Conservation (phyloP, 2,113 vertebrate species). For the Tragelaphus imberbis region DNA sequence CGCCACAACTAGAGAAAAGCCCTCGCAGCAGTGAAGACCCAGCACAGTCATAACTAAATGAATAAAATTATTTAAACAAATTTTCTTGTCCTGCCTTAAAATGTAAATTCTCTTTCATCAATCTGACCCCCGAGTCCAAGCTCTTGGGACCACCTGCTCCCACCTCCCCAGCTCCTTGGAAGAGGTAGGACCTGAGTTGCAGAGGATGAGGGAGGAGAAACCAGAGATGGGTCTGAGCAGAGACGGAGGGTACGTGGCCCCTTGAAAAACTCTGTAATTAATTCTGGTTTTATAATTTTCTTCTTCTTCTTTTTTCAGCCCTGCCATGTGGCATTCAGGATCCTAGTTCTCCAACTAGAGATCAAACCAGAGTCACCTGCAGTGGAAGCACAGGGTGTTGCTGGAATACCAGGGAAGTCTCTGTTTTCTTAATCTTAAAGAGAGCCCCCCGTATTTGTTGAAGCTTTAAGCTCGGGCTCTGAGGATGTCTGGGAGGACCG, state of each 20-base stretch:
- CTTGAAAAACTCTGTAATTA: not conserved
- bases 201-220: not conserved
- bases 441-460: not conserved
- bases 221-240: not conserved
- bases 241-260: not conserved
- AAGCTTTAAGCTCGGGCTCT: not conserved
- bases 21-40: not conserved
- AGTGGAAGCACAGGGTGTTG: not conserved
- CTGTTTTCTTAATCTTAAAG: not conserved
- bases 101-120: not conserved
- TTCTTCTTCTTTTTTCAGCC: not conserved
- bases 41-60: not conserved
- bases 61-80: not conserved
- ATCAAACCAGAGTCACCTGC: not conserved
- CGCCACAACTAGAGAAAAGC: not conserved
- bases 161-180: not conserved
- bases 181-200: not conserved
- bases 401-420: not conserved
- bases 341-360: not conserved
- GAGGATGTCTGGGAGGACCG: not conserved
- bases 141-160: not conserved
- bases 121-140: not conserved
- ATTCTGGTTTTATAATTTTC: not conserved
- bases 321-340: accelerated
- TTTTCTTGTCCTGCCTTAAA: not conserved